Base-by-base conservation (phyloP, 1,140 invertebrate genomes). In the Centruroides sculpturatus region DNA sequence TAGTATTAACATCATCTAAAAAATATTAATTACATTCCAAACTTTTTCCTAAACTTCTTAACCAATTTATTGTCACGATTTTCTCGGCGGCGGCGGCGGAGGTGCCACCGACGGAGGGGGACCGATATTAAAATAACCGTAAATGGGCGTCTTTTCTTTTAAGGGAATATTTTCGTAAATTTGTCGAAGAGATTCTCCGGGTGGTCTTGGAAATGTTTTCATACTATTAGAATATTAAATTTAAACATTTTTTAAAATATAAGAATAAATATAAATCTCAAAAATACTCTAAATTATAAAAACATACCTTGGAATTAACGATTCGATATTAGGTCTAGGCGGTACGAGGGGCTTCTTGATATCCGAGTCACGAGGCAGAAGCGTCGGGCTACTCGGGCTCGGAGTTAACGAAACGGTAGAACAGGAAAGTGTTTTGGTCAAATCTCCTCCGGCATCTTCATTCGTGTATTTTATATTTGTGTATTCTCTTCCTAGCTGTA, bases 401-500 rank as follows among this genome's bases (percentile, higher is more conserved):
- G 61, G 60, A 35, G 60, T 10, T 55, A 53, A n/a, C 55, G 34
- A 13, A 56, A 51, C 9, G 47, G 68, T 69, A 56, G 68, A 69
- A 23, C 67, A 55, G 5, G 68, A 69, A 9, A 69, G 60, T 23
- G 56, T 62, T 47, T 66, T 66, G 2, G 41, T 41, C 41, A 41
- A 41, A 8, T 35, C 35, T 34, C 51, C 51, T 53, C 69, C 71
- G 13, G 69, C 69, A 13, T 67, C 69, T 66, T 74, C 73, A 51
- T 57, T 65, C n/a, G 74, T 71, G 59, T 77, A 78, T 35, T 75
- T 76, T 35, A 94, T 94, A 75, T 94, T 94, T 46, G 88, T 91
- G 72, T 94, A 94, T 73, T 93, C 91, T 65, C 89, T 77, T 3
- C 90, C 89, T 52, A 87, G 77, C 70, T 87, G 85, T 52, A 87